These are phyloP conservation scores for Siniperca scherzeri DNA, from an alignment of 2,797 vertebrate genomes.

Conservation along the genomic window DNA sequence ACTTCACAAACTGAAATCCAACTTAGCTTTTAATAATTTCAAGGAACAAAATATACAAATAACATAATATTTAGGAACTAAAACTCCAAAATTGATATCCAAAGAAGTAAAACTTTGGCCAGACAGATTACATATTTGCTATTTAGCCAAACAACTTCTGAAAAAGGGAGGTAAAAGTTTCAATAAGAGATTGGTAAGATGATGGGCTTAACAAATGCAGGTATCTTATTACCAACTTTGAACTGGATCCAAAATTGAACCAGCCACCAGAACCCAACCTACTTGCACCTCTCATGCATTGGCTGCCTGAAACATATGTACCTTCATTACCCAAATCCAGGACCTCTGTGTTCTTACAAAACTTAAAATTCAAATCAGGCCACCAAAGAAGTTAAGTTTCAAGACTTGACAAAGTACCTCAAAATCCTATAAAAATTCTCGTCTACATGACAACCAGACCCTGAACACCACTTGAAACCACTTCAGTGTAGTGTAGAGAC, in stretches of 20 bases:
- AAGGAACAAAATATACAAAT: not conserved
- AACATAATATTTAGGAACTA: conserved; percentile 10
- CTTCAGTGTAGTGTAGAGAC: conserved; percentile 62
- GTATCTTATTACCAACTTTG: not conserved
- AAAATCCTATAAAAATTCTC: conserved; percentile 57
- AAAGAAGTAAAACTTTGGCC: conserved; percentile 25
- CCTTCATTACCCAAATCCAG: not conserved
- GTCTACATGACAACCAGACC: conserved; percentile 63
- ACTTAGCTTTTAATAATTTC: not conserved
- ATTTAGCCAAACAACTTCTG: not conserved
- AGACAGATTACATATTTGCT: not conserved
- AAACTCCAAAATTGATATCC: not conserved
- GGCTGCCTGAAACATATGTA: not conserved
- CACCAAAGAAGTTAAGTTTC: conserved; percentile 32
- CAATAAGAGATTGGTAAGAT: not conserved
- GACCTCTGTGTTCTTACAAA: not conserved
- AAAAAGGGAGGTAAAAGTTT: not conserved
- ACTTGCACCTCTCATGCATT: not conserved
- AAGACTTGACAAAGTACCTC: conserved; percentile 39
- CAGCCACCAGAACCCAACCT: not conserved
- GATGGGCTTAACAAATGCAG: not conserved
- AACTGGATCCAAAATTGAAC: not conserved
- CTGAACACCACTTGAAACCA: conserved; percentile 66
- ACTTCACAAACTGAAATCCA: not conserved
- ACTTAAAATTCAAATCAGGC: conserved; percentile 3